Evolutionary conservation across 2,113 vertebrate genomes (phyloP).

Genomic region (Lepus americanus): DNA sequence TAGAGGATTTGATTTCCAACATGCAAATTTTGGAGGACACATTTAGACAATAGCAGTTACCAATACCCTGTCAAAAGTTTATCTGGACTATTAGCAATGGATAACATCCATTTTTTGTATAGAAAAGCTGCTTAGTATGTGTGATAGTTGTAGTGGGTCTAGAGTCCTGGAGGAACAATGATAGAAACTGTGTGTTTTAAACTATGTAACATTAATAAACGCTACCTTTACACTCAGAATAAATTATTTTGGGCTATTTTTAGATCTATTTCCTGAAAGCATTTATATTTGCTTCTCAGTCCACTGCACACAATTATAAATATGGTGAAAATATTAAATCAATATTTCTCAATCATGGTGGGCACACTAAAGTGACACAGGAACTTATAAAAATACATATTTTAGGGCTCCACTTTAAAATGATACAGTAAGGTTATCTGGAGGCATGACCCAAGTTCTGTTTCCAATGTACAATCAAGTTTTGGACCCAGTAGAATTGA

Average conservation of each 20-base stretch:
- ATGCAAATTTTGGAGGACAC: neutral
- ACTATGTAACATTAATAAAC: neutral
- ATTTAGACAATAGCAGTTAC: neutral
- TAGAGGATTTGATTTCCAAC: neutral
- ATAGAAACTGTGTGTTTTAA: neutral
- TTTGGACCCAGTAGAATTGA: neutral
- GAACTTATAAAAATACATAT: neutral
- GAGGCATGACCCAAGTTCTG: neutral
- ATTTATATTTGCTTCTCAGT: neutral
- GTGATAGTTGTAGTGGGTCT: neutral
- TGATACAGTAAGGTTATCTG: conserved; percentile 7
- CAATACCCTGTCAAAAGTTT: neutral
- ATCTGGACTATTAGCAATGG: neutral
- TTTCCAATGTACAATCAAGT: neutral
- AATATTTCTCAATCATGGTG: neutral
- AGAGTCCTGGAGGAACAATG: neutral
- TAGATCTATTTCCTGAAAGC: neutral
- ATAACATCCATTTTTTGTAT: neutral
- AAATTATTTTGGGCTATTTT: neutral
- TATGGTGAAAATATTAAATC: neutral
- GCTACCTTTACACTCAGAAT: neutral
- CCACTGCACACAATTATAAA: neutral
- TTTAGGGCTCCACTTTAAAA: neutral
- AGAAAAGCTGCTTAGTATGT: neutral
- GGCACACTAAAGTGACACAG: neutral